Evolutionary conservation across 2,113 vertebrate genomes (phyloP).

Genomic region (Nycticebus coucang): DNA sequence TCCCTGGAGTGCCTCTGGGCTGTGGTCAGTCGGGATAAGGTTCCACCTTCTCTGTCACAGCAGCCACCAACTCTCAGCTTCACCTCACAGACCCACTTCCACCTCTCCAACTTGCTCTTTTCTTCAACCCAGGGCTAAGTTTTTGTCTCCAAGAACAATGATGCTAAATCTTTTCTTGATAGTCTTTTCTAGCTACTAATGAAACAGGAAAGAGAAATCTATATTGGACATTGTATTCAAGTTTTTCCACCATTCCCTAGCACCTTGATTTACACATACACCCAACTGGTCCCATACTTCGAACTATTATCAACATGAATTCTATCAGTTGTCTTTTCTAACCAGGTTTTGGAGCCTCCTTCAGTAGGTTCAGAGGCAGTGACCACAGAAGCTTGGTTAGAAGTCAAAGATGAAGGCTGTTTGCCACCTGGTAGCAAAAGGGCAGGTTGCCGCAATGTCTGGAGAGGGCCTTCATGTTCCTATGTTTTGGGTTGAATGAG

Average conservation of each 20-base stretch:
- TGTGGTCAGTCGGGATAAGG: neutral
- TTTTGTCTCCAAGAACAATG: neutral
- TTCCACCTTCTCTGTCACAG: neutral
- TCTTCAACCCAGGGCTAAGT: neutral
- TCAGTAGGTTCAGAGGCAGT: neutral
- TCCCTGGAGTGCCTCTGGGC: neutral
- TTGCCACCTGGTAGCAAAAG: neutral
- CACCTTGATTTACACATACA: conserved; percentile 64
- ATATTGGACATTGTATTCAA: conserved; percentile 32
- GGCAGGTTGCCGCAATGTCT: neutral
- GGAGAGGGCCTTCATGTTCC: neutral
- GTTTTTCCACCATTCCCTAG: conserved; percentile 50
- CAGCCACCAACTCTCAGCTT: neutral
- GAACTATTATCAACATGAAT: conserved; percentile 7
- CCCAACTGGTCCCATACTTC: neutral
- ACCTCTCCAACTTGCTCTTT: neutral
- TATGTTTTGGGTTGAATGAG: neutral
- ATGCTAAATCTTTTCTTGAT: neutral
- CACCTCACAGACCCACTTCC: neutral
- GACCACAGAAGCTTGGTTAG: neutral
- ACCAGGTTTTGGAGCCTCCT: neutral
- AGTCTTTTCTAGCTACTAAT: conserved; percentile 44
- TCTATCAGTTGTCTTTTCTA: neutral
- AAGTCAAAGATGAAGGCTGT: neutral
- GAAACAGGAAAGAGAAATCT: conserved; percentile 23